Base-by-base conservation (phyloP, 2,888 invertebrate species). In the Caenorhabditis sp. region DNA sequence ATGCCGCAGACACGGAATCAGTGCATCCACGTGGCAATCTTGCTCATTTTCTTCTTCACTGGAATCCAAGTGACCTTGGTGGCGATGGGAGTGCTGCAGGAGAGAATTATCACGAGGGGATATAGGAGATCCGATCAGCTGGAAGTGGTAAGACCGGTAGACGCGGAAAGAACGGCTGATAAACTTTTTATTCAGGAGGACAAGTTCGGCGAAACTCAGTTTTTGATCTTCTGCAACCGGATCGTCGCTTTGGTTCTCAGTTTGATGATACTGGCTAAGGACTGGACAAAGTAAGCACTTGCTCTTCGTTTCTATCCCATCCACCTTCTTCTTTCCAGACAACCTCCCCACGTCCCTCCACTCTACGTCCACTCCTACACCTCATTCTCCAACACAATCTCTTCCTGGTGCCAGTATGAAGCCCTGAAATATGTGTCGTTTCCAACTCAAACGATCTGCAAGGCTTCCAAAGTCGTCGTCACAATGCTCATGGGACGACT, bases 361-460 rank as follows among this genome's bases (percentile, higher is more conserved):
- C 93, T 97, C 13, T 97, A 96, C 93, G 96, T 97, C 93, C 98
- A 97, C 93, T 95, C 96, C 0, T 98, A 95, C 93, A 97, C 97
- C 91, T 96, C 98, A 3, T 95, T 99, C 90, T 97, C 97, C 18
- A 99, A 99, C 93, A 96, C 98, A 85, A 94, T 99, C 94, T 97
- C 97, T 92, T 97, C 97, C 60, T 99, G 98, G 98, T 98, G 97
- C 93, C 99, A 99, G 93, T 99, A 99, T 92, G 99, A 99, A 93
- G 98, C 98, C 24, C 94, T 99, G 56, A 98, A 98, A 92, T 99
- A 95, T 93, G 97, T 99, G 90, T 97, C 96, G 91, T 99, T 99
- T 92, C 98, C 98, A 1, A 97, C 97, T 60, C 98, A 90, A 87
- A 90, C 90, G 0, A 89, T 90, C 84, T 96, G 97, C 0, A 99